Percentiles rank a stretch among this genome's conserved stretches.
Evolutionary conservation across 2,113 vertebrate genomes (phyloP).

Genomic region (Chaetodon trifascialis): DNA sequence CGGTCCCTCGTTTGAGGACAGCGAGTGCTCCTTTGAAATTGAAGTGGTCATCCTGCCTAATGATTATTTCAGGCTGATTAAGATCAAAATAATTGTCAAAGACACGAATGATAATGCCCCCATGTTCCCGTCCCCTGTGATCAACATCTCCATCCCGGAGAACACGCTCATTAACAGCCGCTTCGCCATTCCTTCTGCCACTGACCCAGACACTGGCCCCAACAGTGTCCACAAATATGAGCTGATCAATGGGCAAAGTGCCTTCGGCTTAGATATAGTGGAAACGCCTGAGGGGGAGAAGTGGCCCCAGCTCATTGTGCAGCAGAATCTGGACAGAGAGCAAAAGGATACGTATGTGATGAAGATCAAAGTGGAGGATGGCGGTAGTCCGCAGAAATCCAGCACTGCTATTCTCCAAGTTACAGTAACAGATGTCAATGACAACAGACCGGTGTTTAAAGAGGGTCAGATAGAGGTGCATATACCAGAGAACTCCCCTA

Average conservation of each 20-base stretch:
- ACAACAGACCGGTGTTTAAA: conserved; percentile 97
- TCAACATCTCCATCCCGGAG: conserved; percentile 99
- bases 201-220: conserved; percentile 97
- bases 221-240: conserved; percentile 98
- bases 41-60: conserved; percentile 99
- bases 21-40: conserved; percentile 98
- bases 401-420: conserved; percentile 99
- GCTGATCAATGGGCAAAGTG: conserved; percentile 95
- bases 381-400: conserved; percentile 97
- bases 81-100: conserved; percentile 98
- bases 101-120: conserved; percentile 99
- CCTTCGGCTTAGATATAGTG: conserved; percentile 98
- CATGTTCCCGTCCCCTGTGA: conserved; percentile 98
- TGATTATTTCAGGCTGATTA: conserved; percentile 98
- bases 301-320: conserved; percentile 99
- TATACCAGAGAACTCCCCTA: conserved; percentile 94
- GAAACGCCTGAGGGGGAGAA: conserved; percentile 99
- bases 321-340: conserved; percentile 98
- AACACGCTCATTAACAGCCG: conserved; percentile 99
- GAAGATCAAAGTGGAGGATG: conserved; percentile 99
- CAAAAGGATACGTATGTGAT: conserved; percentile 99
- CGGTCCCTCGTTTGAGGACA: conserved; percentile 93
- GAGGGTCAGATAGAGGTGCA: conserved; percentile 97
- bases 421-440: conserved; percentile 98
- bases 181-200: conserved; percentile 97